Base-by-base conservation (phyloP, 2,113 vertebrate genomes). In the Podarcis cretensis region DNA sequence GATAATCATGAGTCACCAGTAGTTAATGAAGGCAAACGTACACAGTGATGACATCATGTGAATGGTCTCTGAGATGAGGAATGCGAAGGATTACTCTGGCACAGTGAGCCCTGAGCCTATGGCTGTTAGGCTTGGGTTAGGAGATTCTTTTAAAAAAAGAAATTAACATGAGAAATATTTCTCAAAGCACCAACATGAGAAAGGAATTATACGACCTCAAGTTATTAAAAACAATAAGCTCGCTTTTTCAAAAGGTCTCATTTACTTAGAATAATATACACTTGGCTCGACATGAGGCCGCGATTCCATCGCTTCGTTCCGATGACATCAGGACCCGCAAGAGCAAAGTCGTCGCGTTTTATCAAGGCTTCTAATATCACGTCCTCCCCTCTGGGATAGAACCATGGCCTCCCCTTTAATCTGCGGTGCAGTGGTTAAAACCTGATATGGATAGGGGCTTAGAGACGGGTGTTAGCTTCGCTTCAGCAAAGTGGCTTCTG, bases 161-260 rank as follows among this genome's bases (percentile, higher is more conserved):
- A 18, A 85, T 92, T 86, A 94, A 94, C 91, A 89, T 89, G 93
- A 95, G 91, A 94, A 92, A 94, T 82, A 89, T 95, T 96, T 95
- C 83, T 93, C 92, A 89, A 95, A 95, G 95, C 75, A 85, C 92
- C 93, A 93, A 94, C 90, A 91, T 93, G 87, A 96, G 95, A 97
- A 94, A 95, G 91, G 91, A 96, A 96, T 96, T 94, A 94, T 94
- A 88, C 91, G 96, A 94, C 95, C 90, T 94, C 65, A 92, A 92
- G 91, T 96, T 95, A 96, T 96, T 96, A 96, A 96, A 97, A 97
- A 93, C 91, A 95, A 95, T 93, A 92, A 92, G 92, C 86, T 97
- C 93, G 83, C 87, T 92, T 97, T 54, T 97, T 97, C 96, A 96
- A 96, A 97, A 93, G 89, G 87, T 95, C 94, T 95, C 23, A 91